A percentile compares a stretch with the other conserved stretches of the same genome.
phyloP scores from a whole-genome alignment of 2,797 vertebrate species.

The Chromobotia macracanthus region DNA sequence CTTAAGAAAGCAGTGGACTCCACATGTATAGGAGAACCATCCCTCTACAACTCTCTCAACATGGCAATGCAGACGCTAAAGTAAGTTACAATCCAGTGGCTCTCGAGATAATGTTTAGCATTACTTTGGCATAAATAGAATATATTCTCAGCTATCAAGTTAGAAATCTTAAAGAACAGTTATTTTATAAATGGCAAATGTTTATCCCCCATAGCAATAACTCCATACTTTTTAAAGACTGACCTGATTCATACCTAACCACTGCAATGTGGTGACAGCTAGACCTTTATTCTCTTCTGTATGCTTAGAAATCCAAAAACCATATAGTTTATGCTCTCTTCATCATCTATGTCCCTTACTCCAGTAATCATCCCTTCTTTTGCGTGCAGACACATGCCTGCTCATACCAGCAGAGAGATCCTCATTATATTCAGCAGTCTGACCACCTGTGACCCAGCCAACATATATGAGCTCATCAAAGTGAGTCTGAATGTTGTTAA shows the following conservation, averaged over 20 bases:
- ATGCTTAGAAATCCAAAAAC: no score
- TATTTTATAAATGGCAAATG: no score
- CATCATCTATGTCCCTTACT: neutral
- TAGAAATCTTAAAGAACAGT: no score
- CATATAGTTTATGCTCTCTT: no score
- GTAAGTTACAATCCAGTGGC: constrained; percentile 71
- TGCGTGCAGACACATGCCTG: constrained; percentile 90
- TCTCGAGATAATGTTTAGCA: neutral
- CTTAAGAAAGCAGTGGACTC: constrained; percentile 90
- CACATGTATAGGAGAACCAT: constrained; percentile 89
- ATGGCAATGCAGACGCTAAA: constrained; percentile 90
- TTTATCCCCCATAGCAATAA: no score
- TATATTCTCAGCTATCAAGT: neutral
- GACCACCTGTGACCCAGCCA: constrained; percentile 94
- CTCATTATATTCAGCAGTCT: constrained; percentile 94
- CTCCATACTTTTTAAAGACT: no score
- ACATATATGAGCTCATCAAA: constrained; percentile 95
- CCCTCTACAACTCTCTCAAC: constrained; percentile 92
- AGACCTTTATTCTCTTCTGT: no score
- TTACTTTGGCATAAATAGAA: neutral
- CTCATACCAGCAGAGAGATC: constrained; percentile 93
- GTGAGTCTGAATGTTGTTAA: constrained; percentile 69
- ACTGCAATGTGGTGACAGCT: neutral
- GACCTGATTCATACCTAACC: neutral
- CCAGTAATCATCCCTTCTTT: constrained; percentile 11